Evolutionary conservation across 2,113 vertebrate species (phyloP), one percentile per base, ranked within the genome.

Genomic region (Melierax canorus): DNA sequence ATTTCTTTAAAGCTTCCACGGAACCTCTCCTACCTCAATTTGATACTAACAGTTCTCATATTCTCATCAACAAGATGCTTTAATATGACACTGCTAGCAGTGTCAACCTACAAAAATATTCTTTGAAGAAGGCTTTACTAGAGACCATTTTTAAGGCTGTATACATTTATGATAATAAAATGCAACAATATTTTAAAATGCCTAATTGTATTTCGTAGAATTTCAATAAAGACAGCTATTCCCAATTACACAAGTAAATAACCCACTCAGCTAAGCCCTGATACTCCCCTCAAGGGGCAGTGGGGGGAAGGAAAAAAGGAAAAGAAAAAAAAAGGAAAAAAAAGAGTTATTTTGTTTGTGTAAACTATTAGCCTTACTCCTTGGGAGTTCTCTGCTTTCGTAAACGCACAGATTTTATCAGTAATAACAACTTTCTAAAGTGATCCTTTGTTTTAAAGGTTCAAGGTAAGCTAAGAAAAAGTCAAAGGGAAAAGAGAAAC

Each of bases 361-460:
- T 75, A 85, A 96, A 74, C 34, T 50, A 80, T 63, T 88, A 90
- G 78, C 58, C 50, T 86, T 75, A 88, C 74, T 90, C 72, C 38
- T 72, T 69, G 26, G 50, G 55, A 95, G 59, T 79, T 94, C 63
- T 82, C 59, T 82, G 63, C 36, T 66, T 86, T 88, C 88, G 86
- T 53, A 88, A 83, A 91, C 27, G 82, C 36, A 92, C 1, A 84
- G 75, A 93, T 85, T 95, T 97, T 96, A 87, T 89, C 81, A 95
- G 78, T 96, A 97, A 43, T 71, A 96, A 95, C 79, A 69, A 74
- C 68, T 92, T 94, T 79, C 88, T 77, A 72, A 68, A 90, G 58
- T 45, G 77, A 88, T 53, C 41, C 79, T 95, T 93, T 90, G 32
- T 92, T 93, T 82, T 75, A 75, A 83, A 80, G 38, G 77, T 91